Evolutionary conservation across 2,797 vertebrate species (phyloP).

Genomic region (Adelosebastes latens): DNA sequence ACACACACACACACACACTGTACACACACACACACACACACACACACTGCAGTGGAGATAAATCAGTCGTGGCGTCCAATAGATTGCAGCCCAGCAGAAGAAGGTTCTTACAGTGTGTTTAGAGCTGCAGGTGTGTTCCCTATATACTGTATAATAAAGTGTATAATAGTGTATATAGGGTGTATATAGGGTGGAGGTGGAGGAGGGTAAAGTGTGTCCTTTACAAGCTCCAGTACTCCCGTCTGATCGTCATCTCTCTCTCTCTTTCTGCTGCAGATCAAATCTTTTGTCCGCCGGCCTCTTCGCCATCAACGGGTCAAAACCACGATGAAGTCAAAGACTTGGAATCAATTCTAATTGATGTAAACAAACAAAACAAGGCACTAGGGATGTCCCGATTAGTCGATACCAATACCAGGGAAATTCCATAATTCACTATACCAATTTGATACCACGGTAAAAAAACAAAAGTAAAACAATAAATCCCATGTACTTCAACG

Average conservation of each 20-base stretch:
- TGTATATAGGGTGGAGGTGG: neutral
- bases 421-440: no score
- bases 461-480: no score
- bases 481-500: no score
- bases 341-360: no score
- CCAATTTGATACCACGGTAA: no score
- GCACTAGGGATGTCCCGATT: neutral
- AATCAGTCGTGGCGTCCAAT: slow-evolving; percentile 24
- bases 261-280: neutral
- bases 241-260: neutral
- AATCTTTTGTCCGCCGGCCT: neutral
- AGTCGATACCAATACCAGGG: no score
- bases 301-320: neutral
- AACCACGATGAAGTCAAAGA: neutral
- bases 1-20: slow-evolving; percentile 1
- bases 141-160: no score
- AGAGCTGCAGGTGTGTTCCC: neutral
- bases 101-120: neutral
- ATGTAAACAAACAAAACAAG: neutral
- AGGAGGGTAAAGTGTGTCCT: neutral
- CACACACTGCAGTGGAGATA: slow-evolving; percentile 3
- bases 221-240: neutral
- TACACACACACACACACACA: slow-evolving; percentile 10
- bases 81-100: neutral
- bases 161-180: neutral